Base-by-base conservation (phyloP, 1,140 invertebrate species). In the Meloidogyne exigua region DNA sequence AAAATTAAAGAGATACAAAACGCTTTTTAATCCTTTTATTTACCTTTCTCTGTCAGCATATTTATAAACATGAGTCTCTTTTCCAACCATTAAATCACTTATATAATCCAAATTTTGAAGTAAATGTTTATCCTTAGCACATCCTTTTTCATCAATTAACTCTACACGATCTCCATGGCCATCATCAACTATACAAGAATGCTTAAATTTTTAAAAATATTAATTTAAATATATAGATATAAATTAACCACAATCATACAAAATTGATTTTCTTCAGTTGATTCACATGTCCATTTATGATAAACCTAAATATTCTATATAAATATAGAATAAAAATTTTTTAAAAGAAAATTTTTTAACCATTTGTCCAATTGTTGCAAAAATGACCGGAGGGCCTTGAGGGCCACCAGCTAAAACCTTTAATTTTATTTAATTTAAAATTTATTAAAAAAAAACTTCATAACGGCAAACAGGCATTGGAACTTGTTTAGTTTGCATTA, bases 211-310 rank as follows among this genome's bases (percentile, higher is more conserved):
- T 21, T 49, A 63, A 36, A n/a, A 13, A 32, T 32, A 39, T 39
- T 72, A 10, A 21, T 23, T 10, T n/a, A 57, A 26, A 0, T 65
- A 25, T 26, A 23, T 25, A 72, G 21, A 7, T 25, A 36, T 23
- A n/a, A 28, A 9, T 15, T 32, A 18, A 73, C 71, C 42, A 87
- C 85, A 32, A 84, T 68, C 85, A 87, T 87, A 68, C 85, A 87
- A 66, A 87, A 87, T 68, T 83, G 82, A 75, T 87, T 81, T 69
- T 82, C 69, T 15, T 77, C 83, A 39, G 80, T 76, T 12, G 86
- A 77, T 39, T 87, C 85, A 75, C 85, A 87, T 23, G 86, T 87
- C 85, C 85, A 87, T 77, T 87, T 87, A 72, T 85, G 84, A 75
- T 85, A 85, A 15, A 84, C 36, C 68, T 42, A 32, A 69, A 25